These are phyloP conservation scores for Phasianus colchicus DNA, from an alignment of 2,113 vertebrate species.

Conservation along the genomic window DNA sequence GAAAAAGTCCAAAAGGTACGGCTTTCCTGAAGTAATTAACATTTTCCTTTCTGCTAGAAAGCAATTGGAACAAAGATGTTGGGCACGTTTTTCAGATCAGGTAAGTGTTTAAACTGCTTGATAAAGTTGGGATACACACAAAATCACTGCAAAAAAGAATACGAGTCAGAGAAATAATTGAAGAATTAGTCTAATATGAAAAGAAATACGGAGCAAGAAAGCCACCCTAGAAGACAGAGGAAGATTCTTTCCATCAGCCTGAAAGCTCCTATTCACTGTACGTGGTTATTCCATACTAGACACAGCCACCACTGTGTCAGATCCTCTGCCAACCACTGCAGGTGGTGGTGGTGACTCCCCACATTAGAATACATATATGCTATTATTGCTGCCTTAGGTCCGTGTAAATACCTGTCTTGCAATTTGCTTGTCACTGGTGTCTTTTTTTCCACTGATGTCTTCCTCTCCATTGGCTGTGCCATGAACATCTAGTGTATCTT, in stretches of 20 bases:
- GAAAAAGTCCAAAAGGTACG: background rate
- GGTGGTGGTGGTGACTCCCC: background rate
- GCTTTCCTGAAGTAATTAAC: background rate
- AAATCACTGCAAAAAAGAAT: background rate
- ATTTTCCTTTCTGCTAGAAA: background rate
- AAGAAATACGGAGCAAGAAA: background rate
- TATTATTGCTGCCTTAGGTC: too few relatives aligned
- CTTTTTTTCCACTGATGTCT: background rate
- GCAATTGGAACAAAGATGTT: background rate
- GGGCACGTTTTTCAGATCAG: background rate
- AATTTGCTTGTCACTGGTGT: too few relatives aligned
- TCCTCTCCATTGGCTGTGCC: background rate
- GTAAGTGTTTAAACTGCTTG: background rate
- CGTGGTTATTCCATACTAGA: background rate
- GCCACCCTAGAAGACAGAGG: background rate
- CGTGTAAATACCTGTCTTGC: too few relatives aligned
- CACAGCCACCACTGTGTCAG: background rate
- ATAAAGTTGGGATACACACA: background rate
- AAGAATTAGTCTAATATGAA: background rate
- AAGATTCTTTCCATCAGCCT: background rate
- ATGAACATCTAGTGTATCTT: background rate
- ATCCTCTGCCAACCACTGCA: background rate
- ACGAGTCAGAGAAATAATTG: background rate
- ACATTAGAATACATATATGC: background rate
- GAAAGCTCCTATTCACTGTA: background rate